Percentiles rank a stretch among this genome's conserved stretches.
Conservation (phyloP, 2,888 invertebrate species). For the Sphaerophoria rueppellii region DNA sequence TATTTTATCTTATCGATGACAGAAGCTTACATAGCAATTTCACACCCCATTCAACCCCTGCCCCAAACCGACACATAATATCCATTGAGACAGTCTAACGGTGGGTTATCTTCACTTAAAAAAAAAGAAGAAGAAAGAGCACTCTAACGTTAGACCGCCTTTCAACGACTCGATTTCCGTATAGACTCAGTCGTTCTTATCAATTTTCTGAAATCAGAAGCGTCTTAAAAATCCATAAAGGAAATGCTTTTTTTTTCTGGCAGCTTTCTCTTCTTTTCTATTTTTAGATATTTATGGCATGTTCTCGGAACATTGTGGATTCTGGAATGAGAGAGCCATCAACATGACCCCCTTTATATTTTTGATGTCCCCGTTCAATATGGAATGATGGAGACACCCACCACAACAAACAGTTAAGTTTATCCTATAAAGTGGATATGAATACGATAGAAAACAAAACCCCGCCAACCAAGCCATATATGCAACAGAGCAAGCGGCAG, state of each 20-base stretch:
- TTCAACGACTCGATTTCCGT: constrained; percentile 71
- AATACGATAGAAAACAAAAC: constrained; percentile 49
- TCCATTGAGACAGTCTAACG: constrained; percentile 31
- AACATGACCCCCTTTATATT: constrained; percentile 56
- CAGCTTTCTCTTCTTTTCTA: not conserved
- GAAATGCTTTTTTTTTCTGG: constrained; percentile 54
- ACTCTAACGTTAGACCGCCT: constrained; percentile 30
- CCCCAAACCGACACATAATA: constrained; percentile 20
- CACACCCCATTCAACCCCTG: constrained; percentile 63
- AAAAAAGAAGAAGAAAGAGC: constrained; percentile 4
- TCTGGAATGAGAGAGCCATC: constrained; percentile 5
- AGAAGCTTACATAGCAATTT: constrained; percentile 70
- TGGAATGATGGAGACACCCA: constrained; percentile 4
- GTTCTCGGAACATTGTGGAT: constrained; percentile 19
- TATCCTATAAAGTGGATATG: constrained; percentile 63
- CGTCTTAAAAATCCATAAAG: constrained; percentile 73
- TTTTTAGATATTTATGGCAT: constrained; percentile 62
- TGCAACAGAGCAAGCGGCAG: constrained; percentile 58
- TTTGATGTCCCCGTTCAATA: not conserved
- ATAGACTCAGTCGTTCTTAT: constrained; percentile 68
- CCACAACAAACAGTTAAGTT: constrained; percentile 54
- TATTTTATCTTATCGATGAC: constrained; percentile 68
- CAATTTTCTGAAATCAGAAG: constrained; percentile 71
- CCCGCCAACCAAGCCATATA: constrained; percentile 33
- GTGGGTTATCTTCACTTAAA: constrained; percentile 29